A percentile compares a stretch with the other conserved stretches of the same genome.
phyloP scores from a whole-genome alignment of 2,113 vertebrate species.

The Myotis lucifugus region DNA sequence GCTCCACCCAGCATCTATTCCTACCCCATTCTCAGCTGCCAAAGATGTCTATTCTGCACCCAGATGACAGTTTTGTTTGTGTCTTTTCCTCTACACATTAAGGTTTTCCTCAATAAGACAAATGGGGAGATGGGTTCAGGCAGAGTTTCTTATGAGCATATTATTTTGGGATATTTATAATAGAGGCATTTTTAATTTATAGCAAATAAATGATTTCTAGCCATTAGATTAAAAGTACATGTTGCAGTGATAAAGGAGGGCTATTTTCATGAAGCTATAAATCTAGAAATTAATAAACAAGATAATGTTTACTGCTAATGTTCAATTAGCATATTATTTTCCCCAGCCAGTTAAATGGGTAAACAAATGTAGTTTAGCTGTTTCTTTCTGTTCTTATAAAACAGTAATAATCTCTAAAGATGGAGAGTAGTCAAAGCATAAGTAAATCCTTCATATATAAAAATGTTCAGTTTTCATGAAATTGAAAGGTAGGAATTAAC shows the following conservation, averaged over 20 bases:
- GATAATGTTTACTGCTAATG: constrained; percentile 51
- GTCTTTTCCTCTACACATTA: background rate
- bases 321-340: constrained; percentile 52
- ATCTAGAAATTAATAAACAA: constrained; percentile 56
- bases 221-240: constrained; percentile 2
- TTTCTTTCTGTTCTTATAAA: background rate
- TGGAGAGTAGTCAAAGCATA: background rate
- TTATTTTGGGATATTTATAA: constrained; percentile 5
- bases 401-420: background rate
- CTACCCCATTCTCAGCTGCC: background rate
- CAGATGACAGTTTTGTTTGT: fast-evolving
- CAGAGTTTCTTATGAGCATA: background rate
- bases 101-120: background rate
- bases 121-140: background rate
- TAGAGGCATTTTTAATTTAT: background rate
- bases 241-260: background rate
- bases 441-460: background rate
- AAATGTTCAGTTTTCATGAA: background rate
- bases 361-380: constrained; percentile 16
- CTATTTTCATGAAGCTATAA: background rate
- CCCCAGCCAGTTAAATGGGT: constrained; percentile 33
- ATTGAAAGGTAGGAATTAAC: background rate
- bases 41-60: background rate
- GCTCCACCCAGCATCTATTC: fast-evolving
- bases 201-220: background rate